Conservation (phyloP, 2,888 invertebrate species). For the Drosophila paranaensis region DNA sequence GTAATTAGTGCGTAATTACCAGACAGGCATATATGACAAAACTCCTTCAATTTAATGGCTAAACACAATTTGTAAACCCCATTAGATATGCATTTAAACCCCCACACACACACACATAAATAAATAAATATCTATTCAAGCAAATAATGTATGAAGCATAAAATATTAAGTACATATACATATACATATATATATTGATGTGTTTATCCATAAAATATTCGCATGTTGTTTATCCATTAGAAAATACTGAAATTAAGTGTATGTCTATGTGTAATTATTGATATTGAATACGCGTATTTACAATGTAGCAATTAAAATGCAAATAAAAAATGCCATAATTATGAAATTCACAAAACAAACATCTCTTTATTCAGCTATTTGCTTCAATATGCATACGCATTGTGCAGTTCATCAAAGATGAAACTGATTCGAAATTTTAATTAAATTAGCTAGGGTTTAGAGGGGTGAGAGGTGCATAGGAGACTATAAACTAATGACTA, state of each 20-base stretch:
- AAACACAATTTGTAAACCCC: slow-evolving; percentile 26
- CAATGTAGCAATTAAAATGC: slow-evolving; percentile 75
- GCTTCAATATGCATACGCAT: neutral
- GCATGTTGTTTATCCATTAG: slow-evolving; percentile 70
- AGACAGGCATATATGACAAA: slow-evolving; percentile 65
- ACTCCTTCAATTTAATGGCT: slow-evolving; percentile 67
- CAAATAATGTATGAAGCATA: slow-evolving; percentile 28
- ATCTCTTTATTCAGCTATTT: slow-evolving; percentile 7
- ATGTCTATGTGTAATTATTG: slow-evolving; percentile 79
- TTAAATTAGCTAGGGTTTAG: neutral
- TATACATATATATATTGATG: slow-evolving; percentile 22
- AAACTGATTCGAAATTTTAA: slow-evolving; percentile 11
- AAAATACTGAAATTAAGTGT: slow-evolving; percentile 53
- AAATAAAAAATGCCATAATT: slow-evolving; percentile 80
- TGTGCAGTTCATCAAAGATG: slow-evolving; percentile 6
- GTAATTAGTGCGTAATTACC: slow-evolving; percentile 52
- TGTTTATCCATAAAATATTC: slow-evolving; percentile 37
- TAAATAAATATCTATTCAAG: slow-evolving; percentile 20
- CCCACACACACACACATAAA: slow-evolving; percentile 4
- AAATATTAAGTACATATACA: slow-evolving; percentile 49
- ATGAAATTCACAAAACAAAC: slow-evolving; percentile 67
- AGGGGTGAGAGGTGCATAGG: neutral
- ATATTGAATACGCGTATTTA: slow-evolving; percentile 74
- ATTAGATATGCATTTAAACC: slow-evolving; percentile 52
- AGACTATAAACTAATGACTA: neutral